These are phyloP conservation scores for Umimayanthus kanabou DNA, from an alignment of 92 coral and sea anemone genomes.

Conservation along the genomic window DNA sequence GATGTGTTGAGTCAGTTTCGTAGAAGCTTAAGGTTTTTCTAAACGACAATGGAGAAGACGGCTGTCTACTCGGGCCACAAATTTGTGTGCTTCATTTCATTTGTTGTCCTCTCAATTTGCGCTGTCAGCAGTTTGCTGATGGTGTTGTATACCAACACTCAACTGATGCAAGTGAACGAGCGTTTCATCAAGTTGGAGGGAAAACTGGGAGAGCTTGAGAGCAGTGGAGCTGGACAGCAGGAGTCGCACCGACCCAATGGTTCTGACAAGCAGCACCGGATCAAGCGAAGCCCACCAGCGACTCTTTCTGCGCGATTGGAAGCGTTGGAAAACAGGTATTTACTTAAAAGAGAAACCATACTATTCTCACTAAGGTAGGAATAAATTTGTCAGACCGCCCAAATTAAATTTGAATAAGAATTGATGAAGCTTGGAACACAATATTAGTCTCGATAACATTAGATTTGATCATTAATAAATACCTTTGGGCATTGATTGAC, in stretches of 20 bases:
- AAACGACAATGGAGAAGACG: neutral
- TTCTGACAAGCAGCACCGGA: neutral
- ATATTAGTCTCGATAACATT: no score
- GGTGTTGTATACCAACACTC: constrained; percentile 3
- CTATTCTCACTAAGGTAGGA: no score
- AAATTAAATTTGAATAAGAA: no score
- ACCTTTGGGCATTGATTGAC: no score
- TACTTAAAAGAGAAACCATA: no score
- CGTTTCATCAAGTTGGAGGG: constrained; percentile 11
- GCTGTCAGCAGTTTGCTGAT: neutral
- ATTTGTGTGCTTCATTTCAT: neutral
- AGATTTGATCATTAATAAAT: no score
- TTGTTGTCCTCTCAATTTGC: neutral
- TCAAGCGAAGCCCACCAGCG: neutral
- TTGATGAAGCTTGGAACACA: no score
- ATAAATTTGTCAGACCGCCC: no score
- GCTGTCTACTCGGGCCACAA: neutral
- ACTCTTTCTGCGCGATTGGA: neutral
- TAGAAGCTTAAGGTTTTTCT: neutral
- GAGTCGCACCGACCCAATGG: neutral
- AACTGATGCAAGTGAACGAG: constrained; percentile 16
- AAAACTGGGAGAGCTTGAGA: neutral
- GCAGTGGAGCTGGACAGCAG: neutral
- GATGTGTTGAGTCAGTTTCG: no score
- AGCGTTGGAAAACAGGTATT: constrained; percentile 10